Conservation (phyloP, 2,113 vertebrate species). For the Phoxinus phoxinus region DNA sequence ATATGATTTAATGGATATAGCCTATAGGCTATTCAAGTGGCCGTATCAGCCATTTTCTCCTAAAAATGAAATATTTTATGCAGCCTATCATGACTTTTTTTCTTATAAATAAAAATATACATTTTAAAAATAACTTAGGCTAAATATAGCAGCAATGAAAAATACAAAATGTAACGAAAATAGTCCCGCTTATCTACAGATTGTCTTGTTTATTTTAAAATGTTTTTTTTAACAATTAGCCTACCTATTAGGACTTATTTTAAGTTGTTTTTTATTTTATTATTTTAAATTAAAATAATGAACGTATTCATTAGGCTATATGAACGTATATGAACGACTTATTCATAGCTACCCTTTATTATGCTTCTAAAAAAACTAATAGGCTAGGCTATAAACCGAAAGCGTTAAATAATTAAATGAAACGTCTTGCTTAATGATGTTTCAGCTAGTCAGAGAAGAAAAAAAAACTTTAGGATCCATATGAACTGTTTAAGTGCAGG, state of each 20-base stretch:
- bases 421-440: background rate
- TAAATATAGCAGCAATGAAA: background rate
- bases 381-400: background rate
- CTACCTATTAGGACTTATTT: background rate
- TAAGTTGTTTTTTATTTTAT: background rate
- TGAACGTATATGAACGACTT: background rate
- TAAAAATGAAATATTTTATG: background rate
- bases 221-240: background rate
- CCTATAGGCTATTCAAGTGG: background rate
- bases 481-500: background rate
- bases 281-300: background rate
- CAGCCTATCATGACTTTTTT: background rate
- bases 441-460: background rate
- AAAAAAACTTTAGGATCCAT: background rate
- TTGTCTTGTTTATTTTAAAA: background rate
- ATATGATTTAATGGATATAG: background rate
- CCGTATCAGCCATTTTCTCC: background rate
- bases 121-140: background rate
- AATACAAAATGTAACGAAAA: background rate
- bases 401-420: background rate
- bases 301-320: background rate
- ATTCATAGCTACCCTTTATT: background rate
- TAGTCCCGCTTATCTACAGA: background rate
- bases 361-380: background rate
- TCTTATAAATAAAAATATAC: background rate